Percentiles rank a stretch among this genome's conserved stretches.
These are phyloP conservation scores for Chloroceryle amazona DNA, from an alignment of 2,797 vertebrate genomes.

Conservation along the genomic window DNA sequence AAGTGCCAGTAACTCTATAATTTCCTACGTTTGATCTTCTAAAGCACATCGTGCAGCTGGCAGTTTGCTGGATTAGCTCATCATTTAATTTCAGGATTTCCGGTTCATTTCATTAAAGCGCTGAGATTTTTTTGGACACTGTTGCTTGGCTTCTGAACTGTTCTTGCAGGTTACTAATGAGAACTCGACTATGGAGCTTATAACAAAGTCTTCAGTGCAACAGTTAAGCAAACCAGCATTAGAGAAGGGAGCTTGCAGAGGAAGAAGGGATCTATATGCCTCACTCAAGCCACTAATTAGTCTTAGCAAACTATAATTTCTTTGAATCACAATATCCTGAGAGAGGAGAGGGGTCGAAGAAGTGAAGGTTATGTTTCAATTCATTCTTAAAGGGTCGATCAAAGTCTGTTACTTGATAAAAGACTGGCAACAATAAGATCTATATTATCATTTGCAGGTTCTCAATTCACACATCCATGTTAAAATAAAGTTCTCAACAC, in stretches of 20 bases:
- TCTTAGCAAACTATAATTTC: conserved; percentile 27
- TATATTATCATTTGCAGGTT: neutral
- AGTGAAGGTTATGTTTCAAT: conserved; percentile 8
- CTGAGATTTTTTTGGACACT: neutral
- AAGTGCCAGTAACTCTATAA: conserved; percentile 20
- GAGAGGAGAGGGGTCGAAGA: neutral
- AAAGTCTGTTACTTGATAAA: neutral
- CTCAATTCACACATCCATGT: neutral
- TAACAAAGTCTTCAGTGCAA: neutral
- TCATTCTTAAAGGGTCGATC: neutral
- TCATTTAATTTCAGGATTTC: conserved; percentile 30
- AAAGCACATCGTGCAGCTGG: neutral
- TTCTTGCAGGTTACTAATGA: conserved; percentile 45
- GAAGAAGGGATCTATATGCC: neutral
- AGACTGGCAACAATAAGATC: neutral
- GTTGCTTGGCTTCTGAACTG: neutral
- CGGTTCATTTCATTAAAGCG: conserved; percentile 1
- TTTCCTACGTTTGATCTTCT: conserved; percentile 10
- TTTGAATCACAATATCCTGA: neutral
- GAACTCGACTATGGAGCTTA: conserved; percentile 10
- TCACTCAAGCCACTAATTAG: conserved; percentile 30
- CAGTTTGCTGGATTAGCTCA: conserved; percentile 51
- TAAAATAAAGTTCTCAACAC: neutral
- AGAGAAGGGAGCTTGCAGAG: neutral
- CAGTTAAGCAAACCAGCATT: neutral